phyloP scores from a whole-genome alignment of 1,140 invertebrate genomes.

The Musca domestica region DNA sequence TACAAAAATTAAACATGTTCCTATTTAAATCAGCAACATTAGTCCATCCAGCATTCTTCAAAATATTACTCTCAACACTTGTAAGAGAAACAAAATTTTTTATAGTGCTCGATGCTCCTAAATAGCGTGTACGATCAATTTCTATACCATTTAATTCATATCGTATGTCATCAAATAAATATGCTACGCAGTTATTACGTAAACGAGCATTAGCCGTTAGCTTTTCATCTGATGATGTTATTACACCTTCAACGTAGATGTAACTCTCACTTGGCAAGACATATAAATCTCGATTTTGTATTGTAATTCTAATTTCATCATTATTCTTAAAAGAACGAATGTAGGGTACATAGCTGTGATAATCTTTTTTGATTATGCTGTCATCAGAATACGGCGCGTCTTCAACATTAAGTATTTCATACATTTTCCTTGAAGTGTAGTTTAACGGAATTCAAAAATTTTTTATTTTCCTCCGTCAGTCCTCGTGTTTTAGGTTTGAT shows the following conservation, averaged over 20 bases:
- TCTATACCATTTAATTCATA: slow-evolving; percentile 54
- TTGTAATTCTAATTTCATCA: slow-evolving; percentile 49
- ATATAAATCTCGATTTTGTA: slow-evolving; percentile 50
- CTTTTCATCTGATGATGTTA: slow-evolving; percentile 32
- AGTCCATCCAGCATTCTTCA: slow-evolving; percentile 1
- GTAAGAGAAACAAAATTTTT: slow-evolving; percentile 37
- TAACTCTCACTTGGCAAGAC: slow-evolving; percentile 44
- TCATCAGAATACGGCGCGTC: slow-evolving; percentile 13
- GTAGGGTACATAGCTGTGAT: slow-evolving; percentile 47
- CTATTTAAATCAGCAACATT: neutral
- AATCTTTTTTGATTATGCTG: slow-evolving; percentile 42
- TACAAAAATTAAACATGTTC: slow-evolving; percentile 47
- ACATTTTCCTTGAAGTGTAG: neutral
- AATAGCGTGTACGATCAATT: slow-evolving; percentile 53
- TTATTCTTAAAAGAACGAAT: slow-evolving; percentile 40
- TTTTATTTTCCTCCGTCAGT: neutral
- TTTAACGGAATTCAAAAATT: neutral
- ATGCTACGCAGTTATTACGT: slow-evolving; percentile 48
- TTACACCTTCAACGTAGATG: slow-evolving; percentile 41
- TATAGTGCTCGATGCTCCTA: no score
- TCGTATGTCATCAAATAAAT: slow-evolving; percentile 55
- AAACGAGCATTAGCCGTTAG: slow-evolving; percentile 28
- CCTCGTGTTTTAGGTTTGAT: neutral
- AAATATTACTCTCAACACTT: neutral
- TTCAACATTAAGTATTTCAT: slow-evolving; percentile 3